Percentiles rank a stretch among this genome's conserved stretches.
phyloP scores from a whole-genome alignment of 2,113 vertebrate genomes.

The Lipotes vexillifer region DNA sequence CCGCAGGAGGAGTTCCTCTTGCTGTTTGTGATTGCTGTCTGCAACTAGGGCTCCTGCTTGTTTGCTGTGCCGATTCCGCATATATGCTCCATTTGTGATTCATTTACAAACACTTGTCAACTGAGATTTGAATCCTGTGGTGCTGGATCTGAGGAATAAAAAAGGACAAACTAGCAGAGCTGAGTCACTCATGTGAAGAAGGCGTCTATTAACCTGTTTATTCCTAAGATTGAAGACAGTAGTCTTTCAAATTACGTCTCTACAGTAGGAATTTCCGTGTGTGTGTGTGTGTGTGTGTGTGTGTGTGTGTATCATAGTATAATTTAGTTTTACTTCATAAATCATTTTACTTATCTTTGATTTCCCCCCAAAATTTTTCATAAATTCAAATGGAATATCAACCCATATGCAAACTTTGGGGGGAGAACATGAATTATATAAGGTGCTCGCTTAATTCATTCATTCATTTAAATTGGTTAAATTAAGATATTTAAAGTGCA shows the following conservation, averaged over 20 bases:
- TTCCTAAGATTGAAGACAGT: not conserved
- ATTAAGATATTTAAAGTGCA: not conserved
- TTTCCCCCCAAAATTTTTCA: not conserved
- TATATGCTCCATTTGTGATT: not conserved
- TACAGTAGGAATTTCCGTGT: not conserved
- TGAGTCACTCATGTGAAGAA: not conserved
- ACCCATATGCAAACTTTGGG: not conserved
- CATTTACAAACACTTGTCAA: not conserved
- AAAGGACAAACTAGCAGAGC: not conserved
- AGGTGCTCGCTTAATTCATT: not conserved
- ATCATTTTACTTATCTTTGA: not conserved
- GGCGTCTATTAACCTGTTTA: not conserved
- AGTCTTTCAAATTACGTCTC: not conserved
- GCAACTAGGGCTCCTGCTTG: not conserved
- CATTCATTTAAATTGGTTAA: not conserved
- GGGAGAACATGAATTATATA: not conserved
- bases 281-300: rapidly evolving
- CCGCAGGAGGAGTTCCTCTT: rapidly evolving
- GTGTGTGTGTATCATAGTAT: not conserved
- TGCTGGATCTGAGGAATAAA: not conserved
- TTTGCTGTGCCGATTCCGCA: not conserved
- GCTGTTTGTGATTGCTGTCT: not conserved
- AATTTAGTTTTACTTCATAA: not conserved
- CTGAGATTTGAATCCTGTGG: not conserved
- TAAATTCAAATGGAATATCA: not conserved